These are phyloP conservation scores for Diarsia mendica DNA, from an alignment of 2,888 invertebrate species.

Conservation along the genomic window DNA sequence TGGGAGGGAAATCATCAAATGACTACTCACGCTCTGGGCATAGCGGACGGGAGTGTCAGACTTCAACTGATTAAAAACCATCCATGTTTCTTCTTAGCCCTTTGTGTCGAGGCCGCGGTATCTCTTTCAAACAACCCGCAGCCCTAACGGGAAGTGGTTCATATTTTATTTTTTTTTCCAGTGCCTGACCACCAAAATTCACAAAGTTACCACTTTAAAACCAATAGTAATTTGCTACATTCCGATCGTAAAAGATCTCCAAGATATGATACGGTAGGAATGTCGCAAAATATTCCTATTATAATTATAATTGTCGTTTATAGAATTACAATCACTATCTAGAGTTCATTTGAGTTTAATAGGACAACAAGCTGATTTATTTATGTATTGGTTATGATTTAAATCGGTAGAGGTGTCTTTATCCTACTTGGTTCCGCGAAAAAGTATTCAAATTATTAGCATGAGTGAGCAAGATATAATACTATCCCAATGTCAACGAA, in stretches of 20 bases:
- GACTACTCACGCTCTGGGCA: too few species aligned
- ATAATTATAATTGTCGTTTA: constrained; percentile 22
- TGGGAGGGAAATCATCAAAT: too few species aligned
- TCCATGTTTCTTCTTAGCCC: too few species aligned
- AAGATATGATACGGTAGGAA: constrained; percentile 36
- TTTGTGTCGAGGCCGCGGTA: too few species aligned
- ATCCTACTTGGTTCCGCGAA: not conserved
- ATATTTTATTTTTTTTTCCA: not conserved
- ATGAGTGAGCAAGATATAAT: not conserved
- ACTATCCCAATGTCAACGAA: not conserved
- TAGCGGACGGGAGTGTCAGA: too few species aligned
- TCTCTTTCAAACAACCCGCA: too few species aligned
- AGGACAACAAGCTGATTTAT: not conserved
- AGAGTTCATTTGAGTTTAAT: constrained; percentile 36
- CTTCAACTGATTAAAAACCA: too few species aligned
- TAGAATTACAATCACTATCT: constrained; percentile 13
- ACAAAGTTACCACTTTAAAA: not conserved
- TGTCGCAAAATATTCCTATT: constrained; percentile 26
- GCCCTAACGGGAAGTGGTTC: too few species aligned
- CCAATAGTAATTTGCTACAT: constrained; percentile 24
- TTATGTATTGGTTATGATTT: not conserved
- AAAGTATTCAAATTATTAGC: not conserved
- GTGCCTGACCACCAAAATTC: not conserved
- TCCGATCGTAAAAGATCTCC: constrained; percentile 40
- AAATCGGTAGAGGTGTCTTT: not conserved